These are phyloP conservation scores for Seira sanloemensis DNA, from an alignment of 2,888 invertebrate genomes.

Conservation along the genomic window DNA sequence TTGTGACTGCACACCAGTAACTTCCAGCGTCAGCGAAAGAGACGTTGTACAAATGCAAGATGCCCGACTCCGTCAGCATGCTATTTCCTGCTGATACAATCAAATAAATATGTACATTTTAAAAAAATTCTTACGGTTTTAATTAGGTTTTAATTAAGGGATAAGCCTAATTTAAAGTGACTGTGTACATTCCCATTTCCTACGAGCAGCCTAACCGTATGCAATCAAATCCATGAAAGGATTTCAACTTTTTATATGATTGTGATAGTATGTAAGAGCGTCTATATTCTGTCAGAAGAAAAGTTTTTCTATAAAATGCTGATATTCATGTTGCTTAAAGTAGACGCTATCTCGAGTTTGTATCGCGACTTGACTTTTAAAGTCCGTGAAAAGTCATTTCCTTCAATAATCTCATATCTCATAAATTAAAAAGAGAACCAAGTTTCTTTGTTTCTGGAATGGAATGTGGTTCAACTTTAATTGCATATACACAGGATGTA, in stretches of 20 bases:
- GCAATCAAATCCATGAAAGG: slow-evolving; percentile 1
- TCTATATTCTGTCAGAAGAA: no score
- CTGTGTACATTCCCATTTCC: not conserved
- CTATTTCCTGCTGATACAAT: slow-evolving; percentile 68
- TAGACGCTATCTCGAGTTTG: not conserved
- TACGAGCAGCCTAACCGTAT: no score
- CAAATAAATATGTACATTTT: not conserved
- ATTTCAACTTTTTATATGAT: not conserved
- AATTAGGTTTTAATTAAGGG: slow-evolving; percentile 47
- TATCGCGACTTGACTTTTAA: not conserved
- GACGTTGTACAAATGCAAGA: slow-evolving; percentile 76
- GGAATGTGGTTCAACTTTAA: slow-evolving; percentile 39
- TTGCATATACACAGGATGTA: slow-evolving; percentile 24
- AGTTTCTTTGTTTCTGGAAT: not conserved
- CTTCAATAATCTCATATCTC: no score
- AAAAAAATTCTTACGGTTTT: slow-evolving; percentile 11
- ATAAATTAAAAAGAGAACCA: not conserved
- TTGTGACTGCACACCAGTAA: slow-evolving; percentile 82
- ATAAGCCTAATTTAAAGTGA: slow-evolving; percentile 13
- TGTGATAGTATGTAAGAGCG: not conserved
- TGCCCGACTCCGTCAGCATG: slow-evolving; percentile 74
- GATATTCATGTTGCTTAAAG: not conserved
- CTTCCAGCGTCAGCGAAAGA: slow-evolving; percentile 79
- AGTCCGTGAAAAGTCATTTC: not conserved
- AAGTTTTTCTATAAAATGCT: no score